These are phyloP conservation scores for Cliona cf. orientalis DNA, from an alignment of 37 sponge, comb jelly and placozoan genomes.

Conservation along the genomic window DNA sequence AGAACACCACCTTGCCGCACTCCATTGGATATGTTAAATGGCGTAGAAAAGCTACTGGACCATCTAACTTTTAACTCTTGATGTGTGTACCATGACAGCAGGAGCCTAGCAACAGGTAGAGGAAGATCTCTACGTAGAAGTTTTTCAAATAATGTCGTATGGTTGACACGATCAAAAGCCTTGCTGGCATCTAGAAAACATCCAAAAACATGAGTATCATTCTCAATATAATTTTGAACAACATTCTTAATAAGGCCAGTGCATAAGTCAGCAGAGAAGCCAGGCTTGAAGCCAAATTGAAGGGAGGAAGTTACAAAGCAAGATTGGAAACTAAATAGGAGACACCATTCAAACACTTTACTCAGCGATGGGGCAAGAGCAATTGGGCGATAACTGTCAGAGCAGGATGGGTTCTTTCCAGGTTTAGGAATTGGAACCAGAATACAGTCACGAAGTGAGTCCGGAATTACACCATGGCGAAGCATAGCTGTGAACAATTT, in stretches of 20 bases:
- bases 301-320: not conserved
- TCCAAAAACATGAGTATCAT: not conserved
- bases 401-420: not conserved
- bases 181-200: no score
- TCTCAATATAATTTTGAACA: not conserved
- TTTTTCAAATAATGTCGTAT: not conserved
- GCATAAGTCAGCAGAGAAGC: not conserved
- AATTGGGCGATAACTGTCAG: constrained; percentile 14
- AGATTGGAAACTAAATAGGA: not conserved
- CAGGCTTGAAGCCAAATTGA: constrained; percentile 16
- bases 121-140: not conserved
- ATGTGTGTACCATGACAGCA: not conserved
- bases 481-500: constrained; percentile 19
- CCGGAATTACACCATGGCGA: not conserved
- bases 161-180: no score
- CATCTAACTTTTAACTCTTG: constrained; percentile 1
- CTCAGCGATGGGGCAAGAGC: constrained; percentile 9
- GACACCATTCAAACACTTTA: not conserved
- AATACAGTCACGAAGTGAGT: not conserved
- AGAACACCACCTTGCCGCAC: constrained; percentile 25
- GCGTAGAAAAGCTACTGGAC: not conserved
- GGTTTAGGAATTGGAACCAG: constrained; percentile 16
- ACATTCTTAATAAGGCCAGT: not conserved
- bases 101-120: not conserved
- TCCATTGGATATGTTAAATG: constrained; percentile 1